Evolutionary conservation across 2,797 vertebrate genomes (phyloP), one percentile per base, ranked within the genome.

Genomic region (Chelon auratus): DNA sequence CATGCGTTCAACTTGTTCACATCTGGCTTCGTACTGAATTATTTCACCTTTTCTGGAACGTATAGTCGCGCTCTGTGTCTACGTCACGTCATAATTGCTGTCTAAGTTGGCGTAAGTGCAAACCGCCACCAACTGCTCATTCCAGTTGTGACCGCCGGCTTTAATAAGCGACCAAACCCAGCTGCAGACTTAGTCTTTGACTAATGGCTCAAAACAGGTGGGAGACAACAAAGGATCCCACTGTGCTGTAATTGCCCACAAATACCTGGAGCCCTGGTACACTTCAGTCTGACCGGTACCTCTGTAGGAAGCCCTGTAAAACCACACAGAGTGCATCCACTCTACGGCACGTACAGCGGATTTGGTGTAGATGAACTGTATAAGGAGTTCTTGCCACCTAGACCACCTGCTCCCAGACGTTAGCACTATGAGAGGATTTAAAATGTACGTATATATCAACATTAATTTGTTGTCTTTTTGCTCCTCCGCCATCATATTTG

Each of bases 161-260:
- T 86, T 91, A 93, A 91, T 90, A 80, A 89, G 86, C 80, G 87
- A 74, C 82, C 83, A 47, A 66, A 56, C 62, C 58, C 87, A 87
- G 87, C 83, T 85, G 89, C 83, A 77, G 76, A 70, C 80, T 45
- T 26, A 33, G 86, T 80, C 86, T 87, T 86, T 86, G 91, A 81
- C 79, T 84, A 76, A 91, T 67, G 76, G 79, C 75, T 82, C 51
- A 67, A 85, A 92, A 92, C 92, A 94, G 92, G 91, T 94, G 92
- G 86, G 89, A 80, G 71, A 90, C 90, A 87, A 94, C 91, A 94
- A 92, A 93, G 88, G 83, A 60, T 86, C 75, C 68, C 81, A 87
- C 87, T 93, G 87, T 93, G 82, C 86, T 82, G 78, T 64, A 91
- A 89, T 80, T 90, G 80, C 68, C 74, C 82, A 53, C 68, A 81